Base-by-base conservation (phyloP, 1,140 invertebrate species). In the Drosophila ficusphila region DNA sequence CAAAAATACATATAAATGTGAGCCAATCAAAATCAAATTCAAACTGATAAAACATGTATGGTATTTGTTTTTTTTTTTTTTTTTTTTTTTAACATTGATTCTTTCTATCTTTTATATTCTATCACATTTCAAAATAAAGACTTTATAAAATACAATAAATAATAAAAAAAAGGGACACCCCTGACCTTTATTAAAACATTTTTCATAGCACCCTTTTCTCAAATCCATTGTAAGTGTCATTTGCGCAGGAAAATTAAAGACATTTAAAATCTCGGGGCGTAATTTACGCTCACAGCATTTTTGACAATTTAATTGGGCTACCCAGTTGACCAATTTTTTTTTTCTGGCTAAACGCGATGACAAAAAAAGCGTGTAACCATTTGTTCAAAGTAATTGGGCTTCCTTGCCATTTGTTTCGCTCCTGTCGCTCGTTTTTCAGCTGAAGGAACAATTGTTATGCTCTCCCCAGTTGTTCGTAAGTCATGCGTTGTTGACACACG, bases 231-330 rank as follows among this genome's bases (percentile, higher is more conserved):
- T n/a, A 64, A 77, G 53, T 38, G 33, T 18, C 6, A 49, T 23
- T 12, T 38, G 18, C 48, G 16, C 16, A 23, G 23, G 44, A 41
- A 73, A 82, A 74, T 61, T 56, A 29, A 25, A 14, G 19, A 29
- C 75, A 42, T 60, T 82, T 52, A 33, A 58, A 85, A 85, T 85
- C 79, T 64, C 71, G 36, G 44, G 71, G 71, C 58, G 79, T 83
- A 75, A 83, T 78, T 83, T 53, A 56, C 51, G 75, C 60, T 56
- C 42, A 54, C 56, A 78, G 67, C 70, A 48, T 79, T 72, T 85
- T 76, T 85, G 77, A 81, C 77, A 81, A 76, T 76, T 75, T 81
- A 81, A 81, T 81, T 81, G 77, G 76, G 44, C 31, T 27, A 18
- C 61, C 25, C 29, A 14, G 29, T 38, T 57, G 38, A 69, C 34